Evolutionary conservation across 1,140 invertebrate genomes (phyloP).

Genomic region (Oncopodura yosiiana): DNA sequence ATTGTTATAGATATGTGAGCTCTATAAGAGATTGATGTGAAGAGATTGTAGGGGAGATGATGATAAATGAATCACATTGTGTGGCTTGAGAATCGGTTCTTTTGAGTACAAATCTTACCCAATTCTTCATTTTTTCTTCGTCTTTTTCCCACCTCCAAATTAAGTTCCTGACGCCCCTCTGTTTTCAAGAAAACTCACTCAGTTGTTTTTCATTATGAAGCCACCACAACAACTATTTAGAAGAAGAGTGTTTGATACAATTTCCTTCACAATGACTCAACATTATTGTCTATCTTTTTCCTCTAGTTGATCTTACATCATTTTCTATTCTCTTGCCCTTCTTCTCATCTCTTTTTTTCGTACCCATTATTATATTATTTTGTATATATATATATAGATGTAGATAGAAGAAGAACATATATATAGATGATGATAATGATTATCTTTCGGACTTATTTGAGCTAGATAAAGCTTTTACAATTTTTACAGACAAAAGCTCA

Average conservation of each 20-base stretch:
- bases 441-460: too few relatives aligned
- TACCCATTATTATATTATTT: too few relatives aligned
- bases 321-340: neutral
- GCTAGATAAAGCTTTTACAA: too few relatives aligned
- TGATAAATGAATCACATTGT: conserved; percentile 33
- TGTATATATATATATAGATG: too few relatives aligned
- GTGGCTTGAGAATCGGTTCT: conserved; percentile 29
- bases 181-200: conserved; percentile 14
- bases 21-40: conserved; percentile 22
- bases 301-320: too few relatives aligned
- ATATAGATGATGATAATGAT: too few relatives aligned
- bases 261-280: conserved; percentile 7
- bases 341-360: too few relatives aligned
- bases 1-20: too few relatives aligned
- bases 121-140: conserved; percentile 32
- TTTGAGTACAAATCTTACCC: conserved; percentile 31
- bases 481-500: too few relatives aligned
- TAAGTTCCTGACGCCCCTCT: conserved; percentile 28
- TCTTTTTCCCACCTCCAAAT: conserved; percentile 31
- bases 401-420: too few relatives aligned
- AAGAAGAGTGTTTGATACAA: neutral
- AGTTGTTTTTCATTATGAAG: neutral
- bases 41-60: conserved; percentile 13
- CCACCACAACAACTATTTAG: neutral
- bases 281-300: too few relatives aligned